Percentiles rank a stretch among this genome's conserved stretches.
These are phyloP conservation scores for Xiphorhynchus elegans DNA, from an alignment of 2,113 vertebrate species.

Conservation along the genomic window DNA sequence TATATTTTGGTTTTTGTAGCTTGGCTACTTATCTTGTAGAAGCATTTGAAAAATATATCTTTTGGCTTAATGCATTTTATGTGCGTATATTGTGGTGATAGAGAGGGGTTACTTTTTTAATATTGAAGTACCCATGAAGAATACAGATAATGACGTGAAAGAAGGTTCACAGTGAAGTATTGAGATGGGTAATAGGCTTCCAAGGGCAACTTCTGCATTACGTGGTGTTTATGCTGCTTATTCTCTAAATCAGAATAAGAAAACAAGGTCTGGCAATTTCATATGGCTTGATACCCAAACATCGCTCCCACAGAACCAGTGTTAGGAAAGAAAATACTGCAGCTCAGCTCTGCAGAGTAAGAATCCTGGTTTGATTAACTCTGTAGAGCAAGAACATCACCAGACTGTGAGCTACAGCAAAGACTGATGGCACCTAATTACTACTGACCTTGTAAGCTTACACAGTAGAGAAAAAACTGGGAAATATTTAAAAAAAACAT, in stretches of 20 bases:
- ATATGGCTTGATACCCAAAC: not conserved
- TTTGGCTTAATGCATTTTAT: not conserved
- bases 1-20: not conserved
- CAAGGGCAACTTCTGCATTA: not conserved
- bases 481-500: not conserved
- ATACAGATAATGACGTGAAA: not conserved
- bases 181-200: not conserved
- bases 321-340: not conserved
- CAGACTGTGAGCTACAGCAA: not conserved
- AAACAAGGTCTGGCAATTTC: not conserved
- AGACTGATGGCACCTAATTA: not conserved
- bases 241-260: not conserved
- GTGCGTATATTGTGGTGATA: not conserved
- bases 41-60: not conserved
- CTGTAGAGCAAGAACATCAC: not conserved
- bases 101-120: not conserved
- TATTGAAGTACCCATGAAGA: not conserved
- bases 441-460: not conserved
- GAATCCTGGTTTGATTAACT: not conserved
- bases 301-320: not conserved
- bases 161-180: not conserved
- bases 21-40: not conserved
- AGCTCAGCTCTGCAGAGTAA: not conserved
- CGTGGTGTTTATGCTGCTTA: not conserved
- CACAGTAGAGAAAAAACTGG: not conserved